Evolutionary conservation across 1,140 invertebrate species (phyloP), one percentile per base, ranked within the genome.

Genomic region (Drosophila parvula): DNA sequence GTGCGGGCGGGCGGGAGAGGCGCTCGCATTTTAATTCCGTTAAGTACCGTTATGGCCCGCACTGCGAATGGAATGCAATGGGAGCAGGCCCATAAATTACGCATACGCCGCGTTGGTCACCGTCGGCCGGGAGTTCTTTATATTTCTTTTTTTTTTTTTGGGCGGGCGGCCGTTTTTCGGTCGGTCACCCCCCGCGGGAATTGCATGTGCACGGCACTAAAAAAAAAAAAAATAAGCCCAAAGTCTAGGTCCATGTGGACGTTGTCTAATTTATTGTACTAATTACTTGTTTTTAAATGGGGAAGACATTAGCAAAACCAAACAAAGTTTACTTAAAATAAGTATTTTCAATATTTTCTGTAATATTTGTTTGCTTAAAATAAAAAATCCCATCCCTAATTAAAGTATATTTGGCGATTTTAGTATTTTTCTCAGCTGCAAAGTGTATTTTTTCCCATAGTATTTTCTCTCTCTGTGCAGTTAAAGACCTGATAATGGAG

Each of bases 1-100:
- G 14, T 34, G 41, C 28, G 30, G 3, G 11, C 40, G 51, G n/a
- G 47, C 1, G 48, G 30, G 45, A 32, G 28, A 41, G 40, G 12
- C 18, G 22, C 28, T 63, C 43, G 55, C 62, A 69, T 74, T 84
- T 85, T 78, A 78, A 85, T 86, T 86, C 65, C 58, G 59, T 74
- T 78, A 81, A 85, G 82, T 75, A 85, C 45, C 36, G 40, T 36
- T 47, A 44, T 61, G 50, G 50, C 45, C 36, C 34, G 28, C 9
- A 27, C 50, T 27, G 68, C 22, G 11, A 45, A 53, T 40, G 50
- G 43, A 73, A 68, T 70, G 75, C 65, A 78, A 45, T 50, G 60
- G 32, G 61, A 38, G 56, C 45, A 45, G 50, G 27, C 14, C 51
- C 74, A 69, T 73, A 78, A 78, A 79, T 79, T 71, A 78, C 75